phyloP scores from a whole-genome alignment of 1,140 invertebrate genomes.

The Orussus abietinus region DNA sequence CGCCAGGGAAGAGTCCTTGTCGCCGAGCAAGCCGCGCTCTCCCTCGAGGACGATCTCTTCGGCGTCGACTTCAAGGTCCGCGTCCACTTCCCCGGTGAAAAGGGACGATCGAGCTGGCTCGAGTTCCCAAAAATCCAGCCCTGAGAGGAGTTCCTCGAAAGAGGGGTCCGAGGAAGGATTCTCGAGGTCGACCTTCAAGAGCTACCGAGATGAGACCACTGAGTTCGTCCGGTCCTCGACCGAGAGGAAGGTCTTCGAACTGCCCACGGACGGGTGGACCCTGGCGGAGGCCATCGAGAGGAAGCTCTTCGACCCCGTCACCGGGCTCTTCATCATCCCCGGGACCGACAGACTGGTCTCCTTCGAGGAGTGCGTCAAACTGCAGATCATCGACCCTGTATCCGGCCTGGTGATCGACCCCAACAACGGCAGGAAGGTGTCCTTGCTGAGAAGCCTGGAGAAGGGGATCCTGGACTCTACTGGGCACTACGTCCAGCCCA shows the following conservation, averaged over 20 bases:
- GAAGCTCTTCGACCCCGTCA: slow-evolving; percentile 73
- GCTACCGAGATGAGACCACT: neutral
- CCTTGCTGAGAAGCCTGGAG: slow-evolving; percentile 71
- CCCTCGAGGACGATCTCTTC: slow-evolving; percentile 8
- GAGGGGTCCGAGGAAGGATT: too few relatives aligned
- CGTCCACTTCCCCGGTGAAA: too few relatives aligned
- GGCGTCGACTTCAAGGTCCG: neutral
- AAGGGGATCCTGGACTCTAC: slow-evolving; percentile 73
- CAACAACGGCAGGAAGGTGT: slow-evolving; percentile 64
- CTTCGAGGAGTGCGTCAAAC: slow-evolving; percentile 81
- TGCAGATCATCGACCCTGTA: slow-evolving; percentile 78
- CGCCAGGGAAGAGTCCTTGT: slow-evolving; percentile 6
- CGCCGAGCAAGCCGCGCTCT: too few relatives aligned
- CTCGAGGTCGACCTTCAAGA: neutral
- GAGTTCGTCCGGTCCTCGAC: too few relatives aligned
- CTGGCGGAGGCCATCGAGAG: slow-evolving; percentile 73
- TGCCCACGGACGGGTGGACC: slow-evolving; percentile 80
- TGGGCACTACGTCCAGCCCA: slow-evolving; percentile 65
- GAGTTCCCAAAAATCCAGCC: too few relatives aligned
- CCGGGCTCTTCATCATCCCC: slow-evolving; percentile 82
- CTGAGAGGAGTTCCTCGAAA: too few relatives aligned
- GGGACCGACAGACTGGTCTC: slow-evolving; percentile 80
- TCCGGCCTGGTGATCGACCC: slow-evolving; percentile 77
- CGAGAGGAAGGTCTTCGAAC: slow-evolving; percentile 62
- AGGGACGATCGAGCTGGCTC: too few relatives aligned